These are phyloP conservation scores for Lithobates sylvaticus DNA, from an alignment of 2,797 vertebrate species.

Conservation along the genomic window DNA sequence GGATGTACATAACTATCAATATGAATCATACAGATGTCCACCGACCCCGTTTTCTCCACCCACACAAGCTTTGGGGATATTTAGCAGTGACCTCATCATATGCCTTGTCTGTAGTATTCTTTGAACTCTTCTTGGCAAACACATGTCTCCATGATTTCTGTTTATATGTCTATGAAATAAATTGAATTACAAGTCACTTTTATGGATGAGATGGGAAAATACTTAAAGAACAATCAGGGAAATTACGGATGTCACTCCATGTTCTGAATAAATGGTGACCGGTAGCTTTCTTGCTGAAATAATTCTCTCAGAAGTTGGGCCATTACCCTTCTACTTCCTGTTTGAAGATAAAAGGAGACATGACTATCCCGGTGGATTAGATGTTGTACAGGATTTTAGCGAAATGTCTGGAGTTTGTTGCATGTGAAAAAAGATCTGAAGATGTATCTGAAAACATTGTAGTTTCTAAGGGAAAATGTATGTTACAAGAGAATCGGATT, in stretches of 20 bases:
- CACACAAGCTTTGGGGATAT: conserved; percentile 58
- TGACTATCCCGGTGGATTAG: conserved; percentile 3
- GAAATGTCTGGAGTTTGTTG: conserved; percentile 31
- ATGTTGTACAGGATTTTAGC: conserved; percentile 4
- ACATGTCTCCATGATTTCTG: conserved; percentile 59
- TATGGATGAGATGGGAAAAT: conserved; percentile 19
- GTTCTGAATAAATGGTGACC: conserved; percentile 14
- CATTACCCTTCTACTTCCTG: conserved; percentile 21
- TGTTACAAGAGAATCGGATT: not conserved
- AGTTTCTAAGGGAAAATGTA: not conserved
- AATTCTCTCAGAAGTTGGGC: conserved; percentile 22
- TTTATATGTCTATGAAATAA: conserved; percentile 46
- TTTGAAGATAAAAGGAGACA: not conserved
- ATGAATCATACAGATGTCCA: conserved; percentile 67
- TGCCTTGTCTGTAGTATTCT: conserved; percentile 61
- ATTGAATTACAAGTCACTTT: conserved; percentile 5
- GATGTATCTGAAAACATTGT: conserved; percentile 9
- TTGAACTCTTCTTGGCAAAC: conserved; percentile 64
- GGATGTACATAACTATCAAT: conserved; percentile 66
- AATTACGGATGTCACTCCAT: conserved; percentile 3
- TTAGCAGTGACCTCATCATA: conserved; percentile 55
- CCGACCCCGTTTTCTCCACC: conserved; percentile 49
- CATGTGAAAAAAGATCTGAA: conserved; percentile 44
- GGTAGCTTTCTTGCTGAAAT: not conserved
- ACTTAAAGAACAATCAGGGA: conserved; percentile 1